These are phyloP conservation scores for Epinotia nisella DNA, from an alignment of 2,888 invertebrate species.

Conservation along the genomic window DNA sequence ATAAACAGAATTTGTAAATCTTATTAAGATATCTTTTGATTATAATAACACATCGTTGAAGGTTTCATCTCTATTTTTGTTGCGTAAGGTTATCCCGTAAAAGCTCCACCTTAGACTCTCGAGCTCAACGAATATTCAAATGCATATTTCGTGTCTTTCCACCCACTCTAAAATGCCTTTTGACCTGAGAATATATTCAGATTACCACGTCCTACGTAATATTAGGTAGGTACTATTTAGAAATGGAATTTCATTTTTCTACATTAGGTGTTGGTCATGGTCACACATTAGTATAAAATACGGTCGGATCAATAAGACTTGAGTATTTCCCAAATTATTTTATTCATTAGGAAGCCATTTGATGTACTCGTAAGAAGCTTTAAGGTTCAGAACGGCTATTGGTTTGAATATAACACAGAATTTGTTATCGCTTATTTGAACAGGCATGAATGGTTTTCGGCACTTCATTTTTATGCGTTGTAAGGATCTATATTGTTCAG, in stretches of 20 bases:
- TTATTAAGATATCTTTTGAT: no score
- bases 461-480: conserved; percentile 24
- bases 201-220: conserved; percentile 21
- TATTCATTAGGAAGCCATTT: neutral
- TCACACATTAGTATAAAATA: neutral
- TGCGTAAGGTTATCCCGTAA: conserved; percentile 7
- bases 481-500: conserved; percentile 4
- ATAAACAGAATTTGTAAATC: no score
- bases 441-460: conserved; percentile 6
- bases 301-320: neutral
- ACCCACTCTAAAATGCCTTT: conserved; percentile 36
- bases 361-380: neutral
- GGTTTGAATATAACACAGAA: neutral
- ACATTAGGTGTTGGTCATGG: neutral
- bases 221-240: conserved; percentile 4
- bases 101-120: conserved; percentile 8
- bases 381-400: neutral
- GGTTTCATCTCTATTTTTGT: neutral
- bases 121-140: neutral
- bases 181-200: conserved; percentile 35
- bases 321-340: conserved; percentile 1
- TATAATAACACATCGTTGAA: neutral
- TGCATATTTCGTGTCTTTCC: conserved; percentile 10
- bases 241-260: conserved; percentile 9
- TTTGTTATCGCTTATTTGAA: neutral